Evolutionary conservation across 2,113 vertebrate species (phyloP).

Genomic region (Plotosus lineatus): DNA sequence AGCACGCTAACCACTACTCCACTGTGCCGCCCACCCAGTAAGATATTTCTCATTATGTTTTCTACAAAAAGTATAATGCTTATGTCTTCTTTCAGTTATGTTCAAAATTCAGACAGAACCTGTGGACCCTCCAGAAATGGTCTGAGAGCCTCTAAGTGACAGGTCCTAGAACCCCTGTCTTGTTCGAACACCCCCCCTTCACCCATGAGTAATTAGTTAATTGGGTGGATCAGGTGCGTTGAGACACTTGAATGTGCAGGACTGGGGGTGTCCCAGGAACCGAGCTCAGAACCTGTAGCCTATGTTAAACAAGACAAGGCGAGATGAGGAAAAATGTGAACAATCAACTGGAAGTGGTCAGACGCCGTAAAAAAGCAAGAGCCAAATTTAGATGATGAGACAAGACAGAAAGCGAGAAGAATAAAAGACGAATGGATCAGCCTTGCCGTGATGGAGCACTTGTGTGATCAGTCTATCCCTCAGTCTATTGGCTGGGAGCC

Average conservation of each 20-base stretch:
- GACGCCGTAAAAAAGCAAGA: constrained; percentile 31
- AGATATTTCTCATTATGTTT: background rate
- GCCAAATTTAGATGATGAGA: background rate
- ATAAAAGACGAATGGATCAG: constrained; percentile 4
- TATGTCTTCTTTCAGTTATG: background rate
- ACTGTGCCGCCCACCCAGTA: no score
- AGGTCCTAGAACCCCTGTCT: background rate
- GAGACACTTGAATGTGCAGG: background rate
- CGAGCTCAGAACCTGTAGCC: background rate
- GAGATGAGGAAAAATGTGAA: background rate
- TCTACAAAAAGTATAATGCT: background rate
- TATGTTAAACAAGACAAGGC: background rate
- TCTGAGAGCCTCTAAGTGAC: background rate
- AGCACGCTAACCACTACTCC: no score
- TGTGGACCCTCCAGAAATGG: background rate
- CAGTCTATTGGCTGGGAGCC: constrained; percentile 68
- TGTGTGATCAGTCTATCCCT: constrained; percentile 57
- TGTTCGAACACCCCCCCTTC: background rate
- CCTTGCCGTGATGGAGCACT: constrained; percentile 52
- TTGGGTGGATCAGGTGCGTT: background rate
- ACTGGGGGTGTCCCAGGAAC: background rate
- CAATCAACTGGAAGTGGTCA: constrained; percentile 7
- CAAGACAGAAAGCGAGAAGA: constrained; percentile 3
- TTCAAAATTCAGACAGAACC: background rate
- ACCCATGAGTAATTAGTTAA: background rate